Base-by-base conservation (phyloP, 2,888 invertebrate genomes). In the Listrodromus nycthemerus region DNA sequence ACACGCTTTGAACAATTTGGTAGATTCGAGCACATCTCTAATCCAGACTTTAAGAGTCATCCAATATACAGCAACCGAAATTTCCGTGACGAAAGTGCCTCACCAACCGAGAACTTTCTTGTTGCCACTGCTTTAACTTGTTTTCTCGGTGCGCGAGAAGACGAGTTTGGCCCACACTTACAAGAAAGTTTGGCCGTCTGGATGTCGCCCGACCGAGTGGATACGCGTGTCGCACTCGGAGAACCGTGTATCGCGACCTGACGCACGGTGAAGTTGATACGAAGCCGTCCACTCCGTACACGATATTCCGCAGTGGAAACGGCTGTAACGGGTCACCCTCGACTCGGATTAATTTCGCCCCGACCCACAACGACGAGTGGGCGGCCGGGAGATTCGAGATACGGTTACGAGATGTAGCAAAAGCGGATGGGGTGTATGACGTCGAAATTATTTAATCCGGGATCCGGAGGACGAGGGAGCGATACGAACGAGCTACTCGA, bases 401-500 rank as follows among this genome's bases (percentile, higher is more conserved):
- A 58, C 66, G 65, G 45, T 16, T 63, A 21, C 45, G 58, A 76
- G 70, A 80, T 70, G 19, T 27, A 67, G 45, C 58, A 21, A 33
- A 74, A 67, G 80, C 75, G 70, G 58, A 66, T 27, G 71, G 16
- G 66, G 48, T 70, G 69, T 75, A 70, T 69, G 63, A 83, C 69
- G 76, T 58, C 37, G 66, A 79, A 80, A 80, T 83, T 61, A 83
- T 83, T 80, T 67, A 77, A 84, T 81, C 70, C 61, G 10, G 27
- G 10, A 13, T 21, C 21, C 24, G 24, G 55, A 5, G 71, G n/a
- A 27, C 27, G 30, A 27, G 27, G 30, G 61, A 45, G 24, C 45
- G 50, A 30, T 10, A 16, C 8, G 63, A 55, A 58, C 24, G 27
- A n/a, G 58, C 50, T 71, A 41, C 66, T 48, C 41, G 55, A n/a